phyloP scores from a whole-genome alignment of 2,113 vertebrate species.

The Ciconia maguari region DNA sequence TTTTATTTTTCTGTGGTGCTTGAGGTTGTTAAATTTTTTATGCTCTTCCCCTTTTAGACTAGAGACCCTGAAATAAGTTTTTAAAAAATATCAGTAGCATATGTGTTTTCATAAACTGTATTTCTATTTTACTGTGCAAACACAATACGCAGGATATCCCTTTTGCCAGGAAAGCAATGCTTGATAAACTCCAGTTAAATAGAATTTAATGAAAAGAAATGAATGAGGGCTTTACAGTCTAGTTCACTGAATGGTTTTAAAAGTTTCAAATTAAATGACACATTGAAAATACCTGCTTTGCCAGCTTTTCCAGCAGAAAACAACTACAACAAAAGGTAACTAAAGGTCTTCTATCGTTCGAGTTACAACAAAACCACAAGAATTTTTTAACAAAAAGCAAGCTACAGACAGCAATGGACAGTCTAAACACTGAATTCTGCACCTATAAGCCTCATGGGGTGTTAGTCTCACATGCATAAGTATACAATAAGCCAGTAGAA shows the following conservation, averaged over 20 bases:
- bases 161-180: not conserved
- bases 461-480: not conserved
- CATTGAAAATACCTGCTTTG: not conserved
- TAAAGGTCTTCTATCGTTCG: not conserved
- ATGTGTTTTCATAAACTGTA: not conserved
- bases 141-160: not conserved
- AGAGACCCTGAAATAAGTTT: not conserved
- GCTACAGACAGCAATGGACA: not conserved
- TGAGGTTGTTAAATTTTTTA: not conserved
- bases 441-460: not conserved
- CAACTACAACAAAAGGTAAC: not conserved
- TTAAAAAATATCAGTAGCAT: not conserved
- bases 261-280: not conserved
- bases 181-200: constrained; percentile 11
- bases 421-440: not conserved
- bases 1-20: not conserved
- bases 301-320: not conserved
- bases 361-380: not conserved
- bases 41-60: not conserved
- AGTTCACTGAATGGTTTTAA: not conserved
- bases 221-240: not conserved
- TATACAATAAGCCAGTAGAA: not conserved
- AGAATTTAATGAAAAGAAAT: constrained; percentile 15
- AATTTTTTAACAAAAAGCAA: not conserved
- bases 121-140: not conserved